Evolutionary conservation across 2,888 invertebrate genomes (phyloP).

Genomic region (Muscina levida): DNA sequence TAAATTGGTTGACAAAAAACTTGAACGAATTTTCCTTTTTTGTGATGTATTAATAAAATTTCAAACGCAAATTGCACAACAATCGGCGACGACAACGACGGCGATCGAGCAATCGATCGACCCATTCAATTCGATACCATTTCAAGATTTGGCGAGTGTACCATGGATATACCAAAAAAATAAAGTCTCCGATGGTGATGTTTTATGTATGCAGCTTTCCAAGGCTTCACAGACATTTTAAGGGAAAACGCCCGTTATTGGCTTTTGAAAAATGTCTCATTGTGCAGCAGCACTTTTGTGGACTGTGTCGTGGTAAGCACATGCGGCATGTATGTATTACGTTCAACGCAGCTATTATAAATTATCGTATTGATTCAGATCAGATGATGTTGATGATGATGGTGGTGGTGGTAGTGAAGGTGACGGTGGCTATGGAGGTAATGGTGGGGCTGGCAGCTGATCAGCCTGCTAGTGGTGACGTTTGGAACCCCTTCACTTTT

Average conservation of each 20-base stretch:
- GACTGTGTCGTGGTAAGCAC: background rate
- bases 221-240: constrained; percentile 51
- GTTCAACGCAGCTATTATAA: constrained; percentile 16
- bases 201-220: constrained; percentile 42
- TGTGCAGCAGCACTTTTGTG: background rate
- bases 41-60: constrained; percentile 54
- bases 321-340: constrained; percentile 29
- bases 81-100: background rate
- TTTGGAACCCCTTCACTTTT: constrained; percentile 64
- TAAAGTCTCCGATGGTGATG: constrained; percentile 18
- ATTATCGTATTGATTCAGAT: background rate
- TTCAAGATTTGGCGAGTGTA: background rate
- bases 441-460: background rate
- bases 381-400: background rate
- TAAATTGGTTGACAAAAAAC: constrained; percentile 40
- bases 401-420: background rate
- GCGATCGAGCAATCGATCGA: constrained; percentile 16
- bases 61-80: constrained; percentile 59
- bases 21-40: constrained; percentile 64
- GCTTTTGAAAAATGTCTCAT: constrained; percentile 39
- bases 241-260: constrained; percentile 63
- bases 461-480: background rate
- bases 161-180: background rate
- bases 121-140: constrained; percentile 34
- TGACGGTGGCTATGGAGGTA: background rate